Conservation (phyloP, 2,888 invertebrate genomes). For the Thysanoteuthis rhombus region DNA sequence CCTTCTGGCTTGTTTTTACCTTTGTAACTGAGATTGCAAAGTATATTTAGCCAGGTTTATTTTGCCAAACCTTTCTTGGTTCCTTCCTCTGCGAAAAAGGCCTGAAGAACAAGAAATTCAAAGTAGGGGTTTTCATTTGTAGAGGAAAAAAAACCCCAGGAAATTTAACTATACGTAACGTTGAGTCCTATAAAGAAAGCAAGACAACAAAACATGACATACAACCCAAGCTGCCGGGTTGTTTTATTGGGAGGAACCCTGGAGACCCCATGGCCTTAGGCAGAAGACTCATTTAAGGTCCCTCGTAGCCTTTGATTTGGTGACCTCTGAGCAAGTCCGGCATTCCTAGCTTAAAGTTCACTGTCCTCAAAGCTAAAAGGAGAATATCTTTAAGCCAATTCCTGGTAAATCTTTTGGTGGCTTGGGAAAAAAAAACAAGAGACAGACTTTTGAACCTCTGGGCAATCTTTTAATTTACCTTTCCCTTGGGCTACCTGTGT, state of each 20-base stretch:
- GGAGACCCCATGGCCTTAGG: not conserved
- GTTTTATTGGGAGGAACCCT: not conserved
- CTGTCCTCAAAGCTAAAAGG: not conserved
- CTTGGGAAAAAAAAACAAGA: not conserved
- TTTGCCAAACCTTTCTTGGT: not conserved
- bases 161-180: not conserved
- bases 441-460: not conserved
- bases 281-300: not conserved
- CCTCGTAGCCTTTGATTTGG: not conserved
- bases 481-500: not conserved
- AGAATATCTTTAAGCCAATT: not conserved
- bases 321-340: slow-evolving; percentile 12
- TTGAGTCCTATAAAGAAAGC: not conserved
- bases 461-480: slow-evolving; percentile 12
- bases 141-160: not conserved
- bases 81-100: not conserved
- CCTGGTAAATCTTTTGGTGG: slow-evolving; percentile 12
- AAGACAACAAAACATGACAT: not conserved
- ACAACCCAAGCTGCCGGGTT: not conserved
- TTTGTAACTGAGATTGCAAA: not conserved
- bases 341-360: not conserved
- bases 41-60: not conserved
- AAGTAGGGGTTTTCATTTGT: not conserved
- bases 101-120: not conserved
- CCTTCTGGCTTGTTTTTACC: not conserved